Conservation (phyloP, 2,797 vertebrate species). For the Eleutherodactylus coqui region DNA sequence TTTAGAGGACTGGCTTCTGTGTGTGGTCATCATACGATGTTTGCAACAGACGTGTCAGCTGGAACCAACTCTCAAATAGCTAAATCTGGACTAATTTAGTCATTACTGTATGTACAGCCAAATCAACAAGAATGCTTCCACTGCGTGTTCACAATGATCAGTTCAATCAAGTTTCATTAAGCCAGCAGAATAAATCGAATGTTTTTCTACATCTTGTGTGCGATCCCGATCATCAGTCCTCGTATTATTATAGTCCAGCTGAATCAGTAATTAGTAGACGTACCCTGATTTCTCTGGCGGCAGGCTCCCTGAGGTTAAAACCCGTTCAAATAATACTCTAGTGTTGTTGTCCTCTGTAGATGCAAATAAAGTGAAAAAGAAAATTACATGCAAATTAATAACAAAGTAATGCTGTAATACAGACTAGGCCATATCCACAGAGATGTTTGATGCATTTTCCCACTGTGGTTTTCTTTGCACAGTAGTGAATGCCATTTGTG, state of each 20-base stretch:
- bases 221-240: too few relatives aligned
- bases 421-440: too few relatives aligned
- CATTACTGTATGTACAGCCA: neutral
- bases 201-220: too few relatives aligned
- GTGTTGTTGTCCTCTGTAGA: constrained; percentile 98
- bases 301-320: constrained; percentile 97
- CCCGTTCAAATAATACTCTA: constrained; percentile 98
- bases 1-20: too few relatives aligned
- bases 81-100: neutral
- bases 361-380: constrained; percentile 66
- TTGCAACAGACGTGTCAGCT: neutral
- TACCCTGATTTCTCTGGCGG: constrained; percentile 98
- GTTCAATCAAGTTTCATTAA: neutral
- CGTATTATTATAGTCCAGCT: neutral
- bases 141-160: neutral
- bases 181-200: neutral
- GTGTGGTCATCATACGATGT: too few relatives aligned
- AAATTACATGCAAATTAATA: neutral
- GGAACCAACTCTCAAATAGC: neutral
- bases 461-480: too few relatives aligned
- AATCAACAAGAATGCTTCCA: neutral
- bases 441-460: too few relatives aligned
- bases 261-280: constrained; percentile 35
- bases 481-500: too few relatives aligned
- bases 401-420: neutral